These are phyloP conservation scores for Peromyscus attwateri DNA, from an alignment of 2,797 vertebrate species.

Conservation along the genomic window DNA sequence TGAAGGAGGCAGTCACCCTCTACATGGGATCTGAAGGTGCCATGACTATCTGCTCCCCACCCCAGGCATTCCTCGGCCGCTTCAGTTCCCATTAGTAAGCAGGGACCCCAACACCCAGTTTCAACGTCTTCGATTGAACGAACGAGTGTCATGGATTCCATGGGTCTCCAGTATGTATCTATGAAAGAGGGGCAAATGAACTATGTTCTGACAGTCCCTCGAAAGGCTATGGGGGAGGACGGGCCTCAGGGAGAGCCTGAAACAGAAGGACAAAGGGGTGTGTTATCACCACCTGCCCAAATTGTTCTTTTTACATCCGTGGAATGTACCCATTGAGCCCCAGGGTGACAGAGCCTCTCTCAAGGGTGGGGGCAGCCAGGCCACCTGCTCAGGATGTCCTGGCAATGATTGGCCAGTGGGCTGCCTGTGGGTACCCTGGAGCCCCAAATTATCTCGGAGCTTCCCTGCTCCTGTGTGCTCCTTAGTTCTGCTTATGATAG, in stretches of 20 bases:
- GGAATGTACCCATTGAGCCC: background rate
- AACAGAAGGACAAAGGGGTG: background rate
- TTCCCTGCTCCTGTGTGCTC: background rate
- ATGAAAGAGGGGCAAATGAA: background rate
- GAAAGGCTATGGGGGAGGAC: accelerated
- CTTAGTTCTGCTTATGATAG: background rate
- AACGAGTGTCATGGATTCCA: background rate
- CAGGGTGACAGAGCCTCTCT: background rate
- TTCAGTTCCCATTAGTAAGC: background rate
- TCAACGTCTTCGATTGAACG: background rate
- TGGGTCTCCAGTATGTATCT: background rate
- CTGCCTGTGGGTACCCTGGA: background rate
- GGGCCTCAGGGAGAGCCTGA: background rate
- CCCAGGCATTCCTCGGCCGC: accelerated
- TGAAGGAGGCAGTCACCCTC: background rate
- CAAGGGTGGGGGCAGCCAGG: background rate
- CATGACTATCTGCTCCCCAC: too few relatives aligned
- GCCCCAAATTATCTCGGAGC: background rate
- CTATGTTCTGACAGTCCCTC: accelerated
- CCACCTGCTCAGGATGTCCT: background rate
- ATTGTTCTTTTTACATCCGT: background rate
- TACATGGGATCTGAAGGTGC: background rate
- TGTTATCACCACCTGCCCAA: background rate
- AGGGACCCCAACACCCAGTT: background rate
- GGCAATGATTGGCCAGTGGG: background rate